These are phyloP conservation scores for Drosophila insularis DNA, from an alignment of 1,140 invertebrate genomes.

Conservation along the genomic window DNA sequence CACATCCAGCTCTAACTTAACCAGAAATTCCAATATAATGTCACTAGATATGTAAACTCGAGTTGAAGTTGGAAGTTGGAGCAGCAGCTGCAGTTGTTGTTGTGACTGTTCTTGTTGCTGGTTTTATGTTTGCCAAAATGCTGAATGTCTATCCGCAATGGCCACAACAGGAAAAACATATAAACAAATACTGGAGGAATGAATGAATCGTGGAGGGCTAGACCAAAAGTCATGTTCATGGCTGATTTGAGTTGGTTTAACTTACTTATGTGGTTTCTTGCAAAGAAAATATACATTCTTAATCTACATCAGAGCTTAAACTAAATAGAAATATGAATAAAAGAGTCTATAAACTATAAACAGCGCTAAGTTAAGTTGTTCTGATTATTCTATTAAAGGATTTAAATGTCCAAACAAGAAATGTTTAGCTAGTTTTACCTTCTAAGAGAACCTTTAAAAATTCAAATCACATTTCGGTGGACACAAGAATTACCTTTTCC, in stretches of 20 bases:
- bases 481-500: too few species aligned
- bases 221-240: constrained; percentile 29
- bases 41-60: constrained; percentile 40
- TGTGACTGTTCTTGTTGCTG: constrained; percentile 23
- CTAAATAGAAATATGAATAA: too few species aligned
- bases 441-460: not conserved
- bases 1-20: constrained; percentile 10
- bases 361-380: too few species aligned
- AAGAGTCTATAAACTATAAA: too few species aligned
- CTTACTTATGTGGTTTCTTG: constrained; percentile 50
- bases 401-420: too few species aligned
- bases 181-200: not conserved
- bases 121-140: constrained; percentile 66
- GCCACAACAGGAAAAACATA: constrained; percentile 65
- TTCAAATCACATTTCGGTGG: not conserved
- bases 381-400: too few species aligned
- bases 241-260: constrained; percentile 44
- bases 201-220: not conserved
- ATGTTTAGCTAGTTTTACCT: too few species aligned
- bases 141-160: constrained; percentile 73
- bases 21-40: constrained; percentile 33
- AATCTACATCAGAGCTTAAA: too few species aligned
- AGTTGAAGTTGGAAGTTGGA: constrained; percentile 19
- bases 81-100: constrained; percentile 23
- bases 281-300: too few species aligned